A percentile compares a stretch with the other conserved stretches of the same genome.
These are phyloP conservation scores for Yponomeuta plumbellus DNA, from an alignment of 2,888 invertebrate genomes.

Conservation along the genomic window DNA sequence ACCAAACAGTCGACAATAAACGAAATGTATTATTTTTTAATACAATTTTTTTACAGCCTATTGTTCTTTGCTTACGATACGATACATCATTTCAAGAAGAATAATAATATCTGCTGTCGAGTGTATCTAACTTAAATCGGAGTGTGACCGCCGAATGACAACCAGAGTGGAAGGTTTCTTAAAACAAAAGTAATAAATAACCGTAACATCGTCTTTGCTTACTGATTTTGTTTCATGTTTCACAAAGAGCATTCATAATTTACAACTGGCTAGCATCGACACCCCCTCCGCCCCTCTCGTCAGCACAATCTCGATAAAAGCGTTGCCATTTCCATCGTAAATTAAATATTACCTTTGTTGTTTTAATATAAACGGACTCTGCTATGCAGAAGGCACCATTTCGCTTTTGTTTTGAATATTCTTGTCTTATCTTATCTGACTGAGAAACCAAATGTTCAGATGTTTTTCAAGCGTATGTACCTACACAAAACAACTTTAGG, in stretches of 20 bases:
- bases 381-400: not conserved
- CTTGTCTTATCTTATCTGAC: too few species aligned
- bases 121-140: too few species aligned
- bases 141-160: not conserved
- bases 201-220: not conserved
- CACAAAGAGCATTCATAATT: not conserved
- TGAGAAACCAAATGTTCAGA: too few species aligned
- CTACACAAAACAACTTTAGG: too few species aligned
- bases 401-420: too few species aligned
- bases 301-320: not conserved
- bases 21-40: too few species aligned
- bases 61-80: too few species aligned
- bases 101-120: too few species aligned
- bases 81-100: too few species aligned
- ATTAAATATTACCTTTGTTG: not conserved
- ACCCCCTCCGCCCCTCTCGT: not conserved
- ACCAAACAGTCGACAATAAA: too few species aligned
- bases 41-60: too few species aligned
- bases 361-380: not conserved
- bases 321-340: not conserved
- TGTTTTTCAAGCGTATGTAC: too few species aligned
- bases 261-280: not conserved
- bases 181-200: not conserved
- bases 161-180: not conserved
- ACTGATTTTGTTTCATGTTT: not conserved